Percentiles rank a stretch among this genome's conserved stretches.
Evolutionary conservation across 2,797 vertebrate species (phyloP).

Genomic region (Chiroxiphia lanceolata): DNA sequence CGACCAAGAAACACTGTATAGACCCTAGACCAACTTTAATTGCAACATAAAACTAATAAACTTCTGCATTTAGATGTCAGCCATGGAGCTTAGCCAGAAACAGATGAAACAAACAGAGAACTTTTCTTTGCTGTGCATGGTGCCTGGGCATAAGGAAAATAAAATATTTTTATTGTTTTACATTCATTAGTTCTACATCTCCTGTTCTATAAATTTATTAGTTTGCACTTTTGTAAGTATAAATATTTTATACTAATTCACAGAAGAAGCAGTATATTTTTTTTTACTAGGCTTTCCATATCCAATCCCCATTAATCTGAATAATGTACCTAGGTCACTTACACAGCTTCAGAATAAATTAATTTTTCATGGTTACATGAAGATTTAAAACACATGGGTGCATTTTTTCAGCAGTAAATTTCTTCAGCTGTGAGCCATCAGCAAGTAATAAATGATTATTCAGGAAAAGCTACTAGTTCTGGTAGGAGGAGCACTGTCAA

Average conservation of each 20-base stretch:
- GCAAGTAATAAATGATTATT: slow-evolving; percentile 3
- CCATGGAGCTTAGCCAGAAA: not conserved
- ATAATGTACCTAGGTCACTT: not conserved
- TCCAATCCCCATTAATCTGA: not conserved
- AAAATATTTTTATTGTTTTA: not conserved
- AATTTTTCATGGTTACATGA: not conserved
- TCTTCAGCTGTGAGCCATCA: not conserved
- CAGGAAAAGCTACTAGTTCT: slow-evolving; percentile 5
- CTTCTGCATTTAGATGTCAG: not conserved
- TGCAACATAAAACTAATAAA: not conserved
- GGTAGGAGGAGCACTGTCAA: slow-evolving; percentile 26
- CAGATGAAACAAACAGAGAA: not conserved
- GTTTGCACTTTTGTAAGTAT: not conserved
- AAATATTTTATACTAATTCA: not conserved
- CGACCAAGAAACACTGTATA: not conserved
- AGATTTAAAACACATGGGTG: not conserved
- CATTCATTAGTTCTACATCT: not conserved
- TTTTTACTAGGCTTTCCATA: not conserved
- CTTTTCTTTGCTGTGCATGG: not conserved
- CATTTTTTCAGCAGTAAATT: not conserved
- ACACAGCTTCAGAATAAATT: not conserved
- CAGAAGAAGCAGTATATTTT: not conserved
- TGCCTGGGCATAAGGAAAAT: not conserved
- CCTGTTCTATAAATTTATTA: not conserved
- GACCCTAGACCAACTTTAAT: not conserved